A percentile compares a stretch with the other conserved stretches of the same genome.
phyloP scores from a whole-genome alignment of 2,113 vertebrate species.

The Dryoscopus gambensis region DNA sequence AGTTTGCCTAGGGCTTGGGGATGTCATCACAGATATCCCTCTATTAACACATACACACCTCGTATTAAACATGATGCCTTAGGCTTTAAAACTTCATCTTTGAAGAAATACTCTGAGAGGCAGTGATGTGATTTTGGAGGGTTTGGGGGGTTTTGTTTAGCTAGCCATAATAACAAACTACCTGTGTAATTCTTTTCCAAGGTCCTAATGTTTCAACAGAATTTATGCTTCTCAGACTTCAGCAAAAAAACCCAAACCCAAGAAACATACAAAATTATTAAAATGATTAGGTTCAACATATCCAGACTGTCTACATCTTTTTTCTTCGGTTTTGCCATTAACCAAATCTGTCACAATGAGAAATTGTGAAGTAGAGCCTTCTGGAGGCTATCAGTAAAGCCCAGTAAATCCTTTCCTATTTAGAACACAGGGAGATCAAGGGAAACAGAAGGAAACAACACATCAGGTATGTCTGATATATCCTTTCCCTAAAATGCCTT shows the following conservation, averaged over 20 bases:
- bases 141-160: background rate
- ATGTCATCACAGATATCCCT: background rate
- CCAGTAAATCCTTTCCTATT: background rate
- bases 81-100: background rate
- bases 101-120: background rate
- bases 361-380: background rate
- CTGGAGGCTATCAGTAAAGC: background rate
- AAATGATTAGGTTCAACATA: background rate
- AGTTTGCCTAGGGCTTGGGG: background rate
- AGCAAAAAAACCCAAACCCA: accelerated
- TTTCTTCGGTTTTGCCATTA: background rate
- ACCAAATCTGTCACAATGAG: background rate
- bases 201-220: background rate
- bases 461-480: background rate
- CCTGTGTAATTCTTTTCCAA: background rate
- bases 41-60: background rate
- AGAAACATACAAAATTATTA: background rate
- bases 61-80: background rate
- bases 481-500: background rate
- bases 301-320: background rate
- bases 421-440: background rate
- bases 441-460: background rate
- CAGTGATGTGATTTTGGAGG: background rate
- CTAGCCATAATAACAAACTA: background rate
- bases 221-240: background rate